These are phyloP conservation scores for Microplitis manilae DNA, from an alignment of 2,888 invertebrate genomes.

Conservation along the genomic window DNA sequence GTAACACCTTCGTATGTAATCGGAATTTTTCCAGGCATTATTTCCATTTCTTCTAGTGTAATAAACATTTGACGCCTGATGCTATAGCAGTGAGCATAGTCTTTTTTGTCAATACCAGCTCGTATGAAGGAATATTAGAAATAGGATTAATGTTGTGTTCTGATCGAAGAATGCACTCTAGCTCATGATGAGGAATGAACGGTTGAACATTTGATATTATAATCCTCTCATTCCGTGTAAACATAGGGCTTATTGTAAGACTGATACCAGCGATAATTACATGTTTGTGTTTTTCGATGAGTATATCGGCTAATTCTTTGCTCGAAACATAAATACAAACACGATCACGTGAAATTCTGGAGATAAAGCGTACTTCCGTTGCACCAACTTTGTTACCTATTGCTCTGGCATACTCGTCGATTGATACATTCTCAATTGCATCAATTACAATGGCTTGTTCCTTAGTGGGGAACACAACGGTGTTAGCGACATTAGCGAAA, in stretches of 20 bases:
- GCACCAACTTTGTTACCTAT: slow-evolving; percentile 14
- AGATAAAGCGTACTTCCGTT: slow-evolving; percentile 18
- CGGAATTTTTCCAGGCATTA: no score
- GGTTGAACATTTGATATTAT: slow-evolving; percentile 23
- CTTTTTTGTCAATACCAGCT: no score
- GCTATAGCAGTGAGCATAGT: no score
- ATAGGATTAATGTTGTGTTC: neutral
- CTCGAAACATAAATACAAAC: slow-evolving; percentile 22
- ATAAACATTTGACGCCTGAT: neutral
- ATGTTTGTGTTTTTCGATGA: slow-evolving; percentile 37
- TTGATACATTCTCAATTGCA: slow-evolving; percentile 3
- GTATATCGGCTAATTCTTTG: slow-evolving; percentile 25
- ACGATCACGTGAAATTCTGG: slow-evolving; percentile 27
- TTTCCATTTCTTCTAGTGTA: no score
- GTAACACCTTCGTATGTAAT: no score
- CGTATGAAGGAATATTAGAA: neutral
- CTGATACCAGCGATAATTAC: slow-evolving; percentile 38
- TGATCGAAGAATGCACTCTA: neutral
- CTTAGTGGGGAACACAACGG: slow-evolving; percentile 18
- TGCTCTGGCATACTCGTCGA: slow-evolving; percentile 21
- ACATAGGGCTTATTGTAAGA: slow-evolving; percentile 44
- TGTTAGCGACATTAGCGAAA: no score
- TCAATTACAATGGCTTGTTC: slow-evolving; percentile 32
- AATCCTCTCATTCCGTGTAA: slow-evolving; percentile 41
- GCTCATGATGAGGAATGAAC: slow-evolving; percentile 14